Base-by-base conservation (phyloP, 23 tunicate genomes). In the Oikopleura albicans region DNA sequence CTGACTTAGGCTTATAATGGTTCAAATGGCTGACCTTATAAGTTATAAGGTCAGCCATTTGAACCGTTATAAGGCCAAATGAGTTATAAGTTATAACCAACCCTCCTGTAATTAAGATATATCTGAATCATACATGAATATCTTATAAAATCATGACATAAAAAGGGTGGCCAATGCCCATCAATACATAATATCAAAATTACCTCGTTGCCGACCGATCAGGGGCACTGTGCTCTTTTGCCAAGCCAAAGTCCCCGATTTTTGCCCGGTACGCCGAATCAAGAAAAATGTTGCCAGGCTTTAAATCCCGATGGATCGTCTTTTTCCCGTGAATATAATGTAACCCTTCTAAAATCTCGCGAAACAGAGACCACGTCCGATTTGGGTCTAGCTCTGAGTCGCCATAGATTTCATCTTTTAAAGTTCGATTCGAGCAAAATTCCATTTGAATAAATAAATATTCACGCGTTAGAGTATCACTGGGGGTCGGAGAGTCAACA, bases 371-470 rank as follows among this genome's bases (percentile, higher is more conserved):
- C 79, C 79, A 71, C 37, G 79, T 37, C 4, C 79, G 33, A 12
- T 71, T 37, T 16, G 79, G 2, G 31, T 34, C 37, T 16, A 71
- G 28, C 12, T 22, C 63, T 29, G 33, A 27, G 2, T 71, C 79
- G 27, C 37, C 2, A 29, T 16, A 71, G 31, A 71, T 71, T 71
- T 71, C 79, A 29, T 71, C 79, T 29, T 71, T 71, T 16, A 71
- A 29, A 27, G 79, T 71, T 71, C 79, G 79, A 71, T 71, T 71
- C 4, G 79, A 71, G 79, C 79, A 71, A 29, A 71, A 71, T 71
- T 71, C 79, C 79, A 71, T 71, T 71, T 71, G 79, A 31, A 71
- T 71, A 29, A 71, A 71, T 22, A 71, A 2, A 37, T 71, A 71
- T 2, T 71, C 79, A 2, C 2, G 33, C 37, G 79, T 22, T 49